Percentiles rank a stretch among this genome's conserved stretches.
phyloP scores from a whole-genome alignment of 2,797 vertebrate species.

The Lithobates pipiens region DNA sequence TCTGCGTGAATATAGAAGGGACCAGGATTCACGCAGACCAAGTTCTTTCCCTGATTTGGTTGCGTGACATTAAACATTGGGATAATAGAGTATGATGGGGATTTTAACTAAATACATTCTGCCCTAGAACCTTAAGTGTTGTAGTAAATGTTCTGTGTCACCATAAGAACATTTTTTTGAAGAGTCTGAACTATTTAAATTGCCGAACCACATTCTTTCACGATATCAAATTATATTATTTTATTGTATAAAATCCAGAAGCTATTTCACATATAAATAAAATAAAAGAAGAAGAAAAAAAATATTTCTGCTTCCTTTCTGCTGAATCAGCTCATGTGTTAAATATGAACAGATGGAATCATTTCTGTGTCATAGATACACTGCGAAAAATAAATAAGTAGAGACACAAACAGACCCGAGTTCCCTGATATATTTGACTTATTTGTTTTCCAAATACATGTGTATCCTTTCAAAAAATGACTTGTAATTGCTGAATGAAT shows the following conservation, averaged over 20 bases:
- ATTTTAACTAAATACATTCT: not conserved
- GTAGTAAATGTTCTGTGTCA: not conserved
- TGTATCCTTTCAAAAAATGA: constrained; percentile 46
- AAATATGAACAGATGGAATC: constrained; percentile 60
- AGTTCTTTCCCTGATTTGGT: not conserved
- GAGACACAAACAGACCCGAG: constrained; percentile 23
- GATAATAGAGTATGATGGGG: not conserved
- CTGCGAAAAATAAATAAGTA: constrained; percentile 39
- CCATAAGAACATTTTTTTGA: not conserved
- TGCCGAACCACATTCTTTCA: constrained; percentile 8
- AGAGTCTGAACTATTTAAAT: constrained; percentile 21
- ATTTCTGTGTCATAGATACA: constrained; percentile 38
- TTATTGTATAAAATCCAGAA: constrained; percentile 56
- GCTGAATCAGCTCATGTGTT: constrained; percentile 58
- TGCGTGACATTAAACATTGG: not conserved
- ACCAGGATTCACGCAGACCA: no score
- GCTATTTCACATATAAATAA: constrained; percentile 52
- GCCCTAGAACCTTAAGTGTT: not conserved
- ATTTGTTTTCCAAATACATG: constrained; percentile 38
- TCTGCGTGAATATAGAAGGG: no score
- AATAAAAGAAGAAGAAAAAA: constrained; percentile 41
- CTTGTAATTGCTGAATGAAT: constrained; percentile 49
- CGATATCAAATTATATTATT: constrained; percentile 45
- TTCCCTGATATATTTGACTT: constrained; percentile 9
- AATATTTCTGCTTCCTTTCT: constrained; percentile 49